Percentiles rank a stretch among this genome's conserved stretches.
phyloP scores from a whole-genome alignment of 2,797 vertebrate species.

The Oophaga sylvatica region DNA sequence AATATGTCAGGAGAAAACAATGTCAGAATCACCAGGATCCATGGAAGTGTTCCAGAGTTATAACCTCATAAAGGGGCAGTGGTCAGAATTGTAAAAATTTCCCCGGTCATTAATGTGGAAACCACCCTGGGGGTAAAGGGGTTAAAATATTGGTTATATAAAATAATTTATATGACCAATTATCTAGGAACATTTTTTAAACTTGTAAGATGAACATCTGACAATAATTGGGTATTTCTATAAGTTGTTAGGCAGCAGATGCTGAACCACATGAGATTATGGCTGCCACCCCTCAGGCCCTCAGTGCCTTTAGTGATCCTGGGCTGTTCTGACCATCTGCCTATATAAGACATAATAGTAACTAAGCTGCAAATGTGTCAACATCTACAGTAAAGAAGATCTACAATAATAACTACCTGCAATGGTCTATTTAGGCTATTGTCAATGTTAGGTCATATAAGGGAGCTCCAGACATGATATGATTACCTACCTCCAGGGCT shows the following conservation, averaged over 20 bases:
- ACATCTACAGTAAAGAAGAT: constrained; percentile 8
- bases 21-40: too few species aligned
- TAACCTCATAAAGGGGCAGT: too few species aligned
- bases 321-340: constrained; percentile 25
- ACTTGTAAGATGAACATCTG: not conserved
- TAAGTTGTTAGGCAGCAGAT: not conserved
- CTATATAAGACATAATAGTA: not conserved
- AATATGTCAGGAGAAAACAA: too few species aligned
- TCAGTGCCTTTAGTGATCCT: constrained; percentile 4
- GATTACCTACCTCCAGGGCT: not conserved
- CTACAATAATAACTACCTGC: not conserved
- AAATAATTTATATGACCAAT: not conserved
- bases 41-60: too few species aligned
- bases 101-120: too few species aligned
- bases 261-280: constrained; percentile 25
- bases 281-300: not conserved
- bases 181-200: not conserved
- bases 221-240: not conserved
- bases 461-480: not conserved
- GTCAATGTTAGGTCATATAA: not conserved
- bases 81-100: too few species aligned
- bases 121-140: too few species aligned
- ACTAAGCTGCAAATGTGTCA: constrained; percentile 6
- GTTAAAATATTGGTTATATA: not conserved
- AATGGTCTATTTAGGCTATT: not conserved